Percentiles rank a stretch among this genome's conserved stretches.
Conservation (phyloP, 1,140 invertebrate genomes). For the Cotesia chilonis region DNA sequence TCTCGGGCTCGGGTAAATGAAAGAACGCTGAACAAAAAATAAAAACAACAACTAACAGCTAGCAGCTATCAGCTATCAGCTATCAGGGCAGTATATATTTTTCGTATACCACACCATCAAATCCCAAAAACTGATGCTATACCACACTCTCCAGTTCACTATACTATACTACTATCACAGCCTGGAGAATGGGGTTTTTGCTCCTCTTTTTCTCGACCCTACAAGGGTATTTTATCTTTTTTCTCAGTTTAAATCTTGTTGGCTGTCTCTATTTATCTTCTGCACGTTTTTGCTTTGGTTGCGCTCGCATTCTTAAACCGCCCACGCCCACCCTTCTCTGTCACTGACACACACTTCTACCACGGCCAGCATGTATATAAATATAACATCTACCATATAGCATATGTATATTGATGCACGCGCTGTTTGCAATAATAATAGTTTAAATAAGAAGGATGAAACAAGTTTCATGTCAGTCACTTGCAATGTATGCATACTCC, state of each 20-base stretch:
- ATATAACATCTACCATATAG: neutral
- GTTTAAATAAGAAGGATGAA: slow-evolving; percentile 8
- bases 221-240: neutral
- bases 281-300: neutral
- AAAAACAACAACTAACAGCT: too few relatives aligned
- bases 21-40: neutral
- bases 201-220: neutral
- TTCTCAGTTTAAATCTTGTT: neutral
- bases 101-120: neutral
- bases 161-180: too few relatives aligned
- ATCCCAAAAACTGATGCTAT: neutral
- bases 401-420: neutral
- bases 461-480: slow-evolving; percentile 30
- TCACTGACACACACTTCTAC: neutral
- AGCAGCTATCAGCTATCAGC: too few relatives aligned
- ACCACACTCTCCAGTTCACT: neutral
- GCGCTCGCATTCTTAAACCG: neutral
- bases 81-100: too few relatives aligned
- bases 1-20: neutral
- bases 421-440: slow-evolving; percentile 13
- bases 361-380: neutral
- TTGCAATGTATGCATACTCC: neutral
- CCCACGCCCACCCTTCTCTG: slow-evolving; percentile 5
- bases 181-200: too few relatives aligned
- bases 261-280: neutral